phyloP scores from a whole-genome alignment of 1,140 invertebrate genomes.

The Probaryconus sp. region DNA sequence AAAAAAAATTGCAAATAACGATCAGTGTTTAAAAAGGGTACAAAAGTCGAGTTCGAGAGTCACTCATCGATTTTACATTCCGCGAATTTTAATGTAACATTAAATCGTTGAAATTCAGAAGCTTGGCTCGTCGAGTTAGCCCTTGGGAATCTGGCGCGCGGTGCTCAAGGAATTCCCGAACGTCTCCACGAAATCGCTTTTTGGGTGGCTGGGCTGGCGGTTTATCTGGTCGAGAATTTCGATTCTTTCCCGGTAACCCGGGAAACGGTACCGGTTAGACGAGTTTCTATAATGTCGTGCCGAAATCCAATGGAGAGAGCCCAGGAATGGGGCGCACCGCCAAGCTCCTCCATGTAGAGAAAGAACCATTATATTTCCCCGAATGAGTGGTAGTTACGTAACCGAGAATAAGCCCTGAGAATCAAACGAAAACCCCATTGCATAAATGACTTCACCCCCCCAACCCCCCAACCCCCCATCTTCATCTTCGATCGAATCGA shows the following conservation, averaged over 20 bases:
- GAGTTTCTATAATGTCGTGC: conserved; percentile 52
- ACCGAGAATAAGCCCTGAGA: conserved; percentile 17
- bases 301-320: conserved; percentile 19
- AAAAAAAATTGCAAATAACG: conserved; percentile 47
- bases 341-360: conserved; percentile 4
- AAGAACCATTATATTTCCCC: conserved; percentile 34
- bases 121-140: conserved; percentile 43
- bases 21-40: conserved; percentile 35
- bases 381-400: conserved; percentile 36
- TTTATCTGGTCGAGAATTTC: conserved; percentile 59
- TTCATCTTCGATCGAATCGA: too few relatives aligned
- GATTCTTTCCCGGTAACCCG: conserved; percentile 51
- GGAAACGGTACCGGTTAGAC: conserved; percentile 31
- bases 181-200: conserved; percentile 57
- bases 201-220: conserved; percentile 51
- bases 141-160: conserved; percentile 45
- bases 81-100: conserved; percentile 59
- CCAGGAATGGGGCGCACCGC: neutral
- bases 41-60: conserved; percentile 29
- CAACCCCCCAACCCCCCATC: too few relatives aligned
- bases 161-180: conserved; percentile 50
- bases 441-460: conserved; percentile 1
- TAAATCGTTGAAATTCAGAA: conserved; percentile 60
- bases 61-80: conserved; percentile 56
- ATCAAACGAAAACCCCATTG: conserved; percentile 8